These are phyloP conservation scores for Nomada fabriciana DNA, from an alignment of 2,888 invertebrate species.

Conservation along the genomic window DNA sequence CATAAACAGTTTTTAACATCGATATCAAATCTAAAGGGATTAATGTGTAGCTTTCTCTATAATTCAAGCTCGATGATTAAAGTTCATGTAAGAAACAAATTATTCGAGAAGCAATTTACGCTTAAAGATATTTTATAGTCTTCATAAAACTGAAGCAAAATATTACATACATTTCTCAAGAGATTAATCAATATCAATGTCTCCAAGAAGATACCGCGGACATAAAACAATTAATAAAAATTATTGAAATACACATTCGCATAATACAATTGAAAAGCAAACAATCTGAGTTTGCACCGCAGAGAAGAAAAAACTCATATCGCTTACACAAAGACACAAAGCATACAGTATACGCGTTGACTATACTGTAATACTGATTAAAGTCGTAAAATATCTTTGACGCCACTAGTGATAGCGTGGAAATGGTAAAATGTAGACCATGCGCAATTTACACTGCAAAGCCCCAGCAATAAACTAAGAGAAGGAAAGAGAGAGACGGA, in stretches of 20 bases:
- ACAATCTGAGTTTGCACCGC: neutral
- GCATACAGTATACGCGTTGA: slow-evolving; percentile 14
- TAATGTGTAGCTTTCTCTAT: neutral
- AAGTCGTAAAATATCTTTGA: slow-evolving; percentile 51
- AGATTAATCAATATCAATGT: no score
- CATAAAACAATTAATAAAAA: neutral
- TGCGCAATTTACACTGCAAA: slow-evolving; percentile 17
- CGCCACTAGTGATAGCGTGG: slow-evolving; percentile 33
- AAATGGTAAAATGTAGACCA: slow-evolving; percentile 25
- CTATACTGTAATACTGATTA: slow-evolving; percentile 33
- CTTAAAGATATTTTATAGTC: no score
- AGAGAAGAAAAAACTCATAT: slow-evolving; percentile 4
- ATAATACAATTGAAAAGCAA: slow-evolving; percentile 5
- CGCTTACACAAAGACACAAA: neutral
- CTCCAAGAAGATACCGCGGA: neutral
- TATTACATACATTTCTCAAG: no score
- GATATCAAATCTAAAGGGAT: neutral
- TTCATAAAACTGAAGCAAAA: no score
- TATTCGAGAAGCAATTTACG: no score
- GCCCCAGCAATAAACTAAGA: slow-evolving; percentile 34
- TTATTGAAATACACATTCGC: neutral
- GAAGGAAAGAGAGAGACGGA: neutral
- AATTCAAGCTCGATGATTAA: neutral
- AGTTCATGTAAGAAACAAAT: neutral
- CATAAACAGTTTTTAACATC: neutral